Evolutionary conservation across 2,113 vertebrate genomes (phyloP).

Genomic region (Redunca redunca): DNA sequence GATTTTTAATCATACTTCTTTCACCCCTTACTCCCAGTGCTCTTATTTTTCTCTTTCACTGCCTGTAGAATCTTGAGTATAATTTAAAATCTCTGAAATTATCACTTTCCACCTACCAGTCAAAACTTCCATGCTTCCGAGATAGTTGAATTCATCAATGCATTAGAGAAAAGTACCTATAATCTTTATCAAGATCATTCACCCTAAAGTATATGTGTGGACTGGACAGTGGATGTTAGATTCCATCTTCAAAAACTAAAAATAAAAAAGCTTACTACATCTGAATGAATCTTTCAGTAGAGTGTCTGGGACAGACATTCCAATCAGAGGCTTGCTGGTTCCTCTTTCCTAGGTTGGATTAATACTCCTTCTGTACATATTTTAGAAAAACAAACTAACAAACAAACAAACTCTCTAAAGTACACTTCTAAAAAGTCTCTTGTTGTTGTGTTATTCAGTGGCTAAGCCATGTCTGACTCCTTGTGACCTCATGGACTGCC

Average conservation of each 20-base stretch:
- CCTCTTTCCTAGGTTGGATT: background rate
- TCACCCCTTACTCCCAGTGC: background rate
- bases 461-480: background rate
- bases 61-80: background rate
- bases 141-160: background rate
- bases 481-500: background rate
- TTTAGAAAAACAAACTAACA: background rate
- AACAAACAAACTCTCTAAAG: background rate
- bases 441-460: background rate
- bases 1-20: background rate
- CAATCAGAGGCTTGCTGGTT: background rate
- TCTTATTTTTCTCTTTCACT: background rate
- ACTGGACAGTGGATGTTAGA: background rate
- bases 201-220: background rate
- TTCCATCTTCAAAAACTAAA: background rate
- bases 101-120: background rate
- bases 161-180: background rate
- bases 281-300: background rate
- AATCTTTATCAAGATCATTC: background rate
- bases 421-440: background rate
- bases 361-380: background rate
- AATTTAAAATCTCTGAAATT: background rate
- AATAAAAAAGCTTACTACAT: background rate
- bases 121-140: background rate
- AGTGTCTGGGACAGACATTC: background rate